These are phyloP conservation scores for Saccopteryx leptura DNA, from an alignment of 2,113 vertebrate species.

Conservation along the genomic window DNA sequence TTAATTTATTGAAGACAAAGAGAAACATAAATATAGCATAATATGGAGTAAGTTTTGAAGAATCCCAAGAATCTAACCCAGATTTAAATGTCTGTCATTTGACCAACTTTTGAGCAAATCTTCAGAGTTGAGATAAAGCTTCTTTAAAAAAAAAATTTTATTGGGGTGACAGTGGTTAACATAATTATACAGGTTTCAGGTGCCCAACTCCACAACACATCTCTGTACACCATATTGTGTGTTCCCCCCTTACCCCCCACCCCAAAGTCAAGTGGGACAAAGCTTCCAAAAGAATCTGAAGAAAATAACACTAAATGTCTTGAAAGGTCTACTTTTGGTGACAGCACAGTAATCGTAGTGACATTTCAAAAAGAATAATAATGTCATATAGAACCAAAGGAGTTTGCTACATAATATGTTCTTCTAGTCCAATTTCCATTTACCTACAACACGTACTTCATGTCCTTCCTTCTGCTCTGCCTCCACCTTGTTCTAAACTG, in stretches of 20 bases:
- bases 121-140: neutral
- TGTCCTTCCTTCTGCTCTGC: neutral
- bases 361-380: neutral
- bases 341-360: neutral
- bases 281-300: neutral
- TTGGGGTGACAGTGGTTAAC: too few relatives aligned
- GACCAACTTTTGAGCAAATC: neutral
- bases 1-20: constrained; percentile 31
- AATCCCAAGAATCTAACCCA: neutral
- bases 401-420: neutral
- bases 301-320: neutral
- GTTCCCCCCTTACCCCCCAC: too few relatives aligned
- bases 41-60: neutral
- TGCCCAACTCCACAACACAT: too few relatives aligned
- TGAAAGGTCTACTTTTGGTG: neutral
- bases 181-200: too few relatives aligned
- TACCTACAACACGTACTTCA: neutral
- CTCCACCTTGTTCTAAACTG: neutral
- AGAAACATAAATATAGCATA: constrained; percentile 16
- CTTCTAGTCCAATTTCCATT: neutral
- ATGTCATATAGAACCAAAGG: neutral
- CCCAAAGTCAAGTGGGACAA: neutral
- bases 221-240: too few relatives aligned
- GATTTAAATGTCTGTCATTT: neutral
- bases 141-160: too few relatives aligned